A percentile compares a stretch with the other conserved stretches of the same genome.
These are phyloP conservation scores for Craseonycteris thonglongyai DNA, from an alignment of 2,113 vertebrate genomes.

Conservation along the genomic window DNA sequence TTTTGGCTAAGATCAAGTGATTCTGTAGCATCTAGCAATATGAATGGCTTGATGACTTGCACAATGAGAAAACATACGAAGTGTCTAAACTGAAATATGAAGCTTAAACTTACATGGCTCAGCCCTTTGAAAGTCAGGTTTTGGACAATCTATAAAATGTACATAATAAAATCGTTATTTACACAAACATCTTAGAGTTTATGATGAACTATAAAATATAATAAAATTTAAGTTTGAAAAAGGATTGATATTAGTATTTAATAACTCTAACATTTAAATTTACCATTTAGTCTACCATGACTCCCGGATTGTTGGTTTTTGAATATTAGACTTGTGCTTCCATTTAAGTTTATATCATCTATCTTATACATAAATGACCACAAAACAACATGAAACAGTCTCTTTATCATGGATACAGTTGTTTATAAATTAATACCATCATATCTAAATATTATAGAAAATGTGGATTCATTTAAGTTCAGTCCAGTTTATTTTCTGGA, in stretches of 20 bases:
- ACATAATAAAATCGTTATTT: background rate
- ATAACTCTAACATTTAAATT: background rate
- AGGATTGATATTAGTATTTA: background rate
- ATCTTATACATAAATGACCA: background rate
- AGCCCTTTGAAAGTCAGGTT: background rate
- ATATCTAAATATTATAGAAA: slow-evolving; percentile 23
- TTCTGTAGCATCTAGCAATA: background rate
- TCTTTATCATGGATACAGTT: background rate
- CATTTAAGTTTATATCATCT: background rate
- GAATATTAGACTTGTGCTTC: background rate
- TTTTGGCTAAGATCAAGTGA: too few species aligned
- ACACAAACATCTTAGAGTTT: background rate
- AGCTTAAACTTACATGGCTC: background rate
- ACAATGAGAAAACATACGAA: background rate
- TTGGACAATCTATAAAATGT: background rate
- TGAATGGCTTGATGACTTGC: background rate
- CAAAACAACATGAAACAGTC: background rate
- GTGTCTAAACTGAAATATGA: background rate
- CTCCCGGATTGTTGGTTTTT: background rate
- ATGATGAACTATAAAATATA: background rate
- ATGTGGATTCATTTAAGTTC: background rate
- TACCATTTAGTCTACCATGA: background rate
- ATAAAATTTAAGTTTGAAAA: background rate
- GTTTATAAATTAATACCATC: background rate
- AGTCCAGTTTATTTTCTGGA: background rate